Conservation (phyloP, 2,113 vertebrate species). For the Thymallus thymallus region DNA sequence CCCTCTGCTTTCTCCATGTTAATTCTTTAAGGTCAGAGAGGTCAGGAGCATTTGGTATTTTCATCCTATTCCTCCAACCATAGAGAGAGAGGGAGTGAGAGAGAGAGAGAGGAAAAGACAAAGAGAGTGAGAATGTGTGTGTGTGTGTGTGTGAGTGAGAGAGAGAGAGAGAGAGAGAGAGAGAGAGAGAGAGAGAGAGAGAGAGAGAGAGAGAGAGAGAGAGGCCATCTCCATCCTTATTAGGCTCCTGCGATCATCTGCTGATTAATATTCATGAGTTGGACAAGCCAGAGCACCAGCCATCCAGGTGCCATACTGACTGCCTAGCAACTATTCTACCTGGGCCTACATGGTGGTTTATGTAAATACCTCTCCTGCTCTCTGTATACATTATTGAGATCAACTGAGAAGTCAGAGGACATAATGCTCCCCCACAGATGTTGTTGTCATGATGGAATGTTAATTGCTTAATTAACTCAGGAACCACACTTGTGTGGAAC, state of each 20-base stretch:
- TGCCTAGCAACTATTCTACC: conserved; percentile 51
- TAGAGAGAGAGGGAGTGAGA: no score
- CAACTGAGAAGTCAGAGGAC: conserved; percentile 42
- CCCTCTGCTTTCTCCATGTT: conserved; percentile 40
- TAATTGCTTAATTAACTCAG: no score
- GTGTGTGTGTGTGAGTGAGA: no score
- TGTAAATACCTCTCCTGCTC: conserved; percentile 42
- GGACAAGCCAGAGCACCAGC: conserved; percentile 4
- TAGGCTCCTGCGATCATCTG: conserved; percentile 39
- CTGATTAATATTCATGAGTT: conserved; percentile 61
- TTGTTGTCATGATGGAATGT: conserved; percentile 13
- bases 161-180: no score
- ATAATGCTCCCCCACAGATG: conserved; percentile 29
- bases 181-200: no score
- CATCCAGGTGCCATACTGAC: neutral
- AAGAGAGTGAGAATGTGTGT: no score
- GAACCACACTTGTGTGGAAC: no score
- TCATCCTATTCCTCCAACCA: conserved; percentile 35
- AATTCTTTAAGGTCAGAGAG: conserved; percentile 49
- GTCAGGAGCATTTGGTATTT: conserved; percentile 37
- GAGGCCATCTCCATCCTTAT: no score
- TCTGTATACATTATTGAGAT: conserved; percentile 39
- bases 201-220: no score
- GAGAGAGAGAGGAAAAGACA: no score
- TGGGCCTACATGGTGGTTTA: conserved; percentile 46